Evolutionary conservation across 37 sponge, comb jelly and placozoan species (phyloP).

Genomic region (Aphrocallistes beatrix): DNA sequence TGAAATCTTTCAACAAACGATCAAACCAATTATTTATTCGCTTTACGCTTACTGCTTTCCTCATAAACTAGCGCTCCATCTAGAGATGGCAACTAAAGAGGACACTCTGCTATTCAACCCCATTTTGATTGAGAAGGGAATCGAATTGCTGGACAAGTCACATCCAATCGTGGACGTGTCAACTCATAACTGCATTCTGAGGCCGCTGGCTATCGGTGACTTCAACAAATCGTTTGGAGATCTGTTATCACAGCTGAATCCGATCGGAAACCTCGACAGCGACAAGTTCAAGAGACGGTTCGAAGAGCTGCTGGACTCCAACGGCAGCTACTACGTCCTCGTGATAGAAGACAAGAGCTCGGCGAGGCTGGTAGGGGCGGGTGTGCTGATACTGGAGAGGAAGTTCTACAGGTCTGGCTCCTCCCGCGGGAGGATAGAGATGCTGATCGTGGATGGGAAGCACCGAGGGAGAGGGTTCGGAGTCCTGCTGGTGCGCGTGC

Average conservation of each 20-base stretch:
- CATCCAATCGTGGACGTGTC: not conserved
- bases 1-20: too few species aligned
- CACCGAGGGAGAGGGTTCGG: not conserved
- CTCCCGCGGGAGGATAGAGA: not conserved
- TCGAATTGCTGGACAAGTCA: not conserved
- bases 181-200: not conserved
- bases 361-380: not conserved
- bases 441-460: constrained; percentile 16
- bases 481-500: not conserved
- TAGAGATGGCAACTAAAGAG: not conserved
- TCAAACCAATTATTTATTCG: too few species aligned
- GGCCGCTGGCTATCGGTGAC: not conserved
- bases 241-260: not conserved
- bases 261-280: not conserved
- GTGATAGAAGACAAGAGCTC: not conserved
- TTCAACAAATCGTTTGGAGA: not conserved
- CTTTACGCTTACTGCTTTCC: too few species aligned
- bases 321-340: not conserved
- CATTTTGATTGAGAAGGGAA: not conserved
- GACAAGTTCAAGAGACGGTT: constrained; percentile 2
- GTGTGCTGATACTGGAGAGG: not conserved
- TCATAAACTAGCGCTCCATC: too few species aligned
- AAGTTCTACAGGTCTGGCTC: not conserved
- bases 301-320: not conserved
- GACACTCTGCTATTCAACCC: not conserved